Evolutionary conservation across 2,888 invertebrate genomes (phyloP).

Genomic region (Mesorhabditis belari): DNA sequence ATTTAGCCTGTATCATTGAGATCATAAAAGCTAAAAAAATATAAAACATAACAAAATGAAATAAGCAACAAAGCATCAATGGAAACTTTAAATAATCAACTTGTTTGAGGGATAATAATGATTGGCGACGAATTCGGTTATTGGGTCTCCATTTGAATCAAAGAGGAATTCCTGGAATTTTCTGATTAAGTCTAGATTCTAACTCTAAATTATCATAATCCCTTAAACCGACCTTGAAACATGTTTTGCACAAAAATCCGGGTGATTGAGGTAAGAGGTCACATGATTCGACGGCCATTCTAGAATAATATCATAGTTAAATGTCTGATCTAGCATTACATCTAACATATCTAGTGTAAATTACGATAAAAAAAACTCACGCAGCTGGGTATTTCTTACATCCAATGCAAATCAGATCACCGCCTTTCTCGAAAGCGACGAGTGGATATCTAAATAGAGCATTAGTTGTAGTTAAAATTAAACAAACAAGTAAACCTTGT

Average conservation of each 20-base stretch:
- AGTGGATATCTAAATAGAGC: constrained; percentile 32
- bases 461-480: background rate
- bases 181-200: background rate
- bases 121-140: background rate
- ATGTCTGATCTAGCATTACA: background rate
- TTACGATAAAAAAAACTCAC: constrained; percentile 18
- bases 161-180: background rate
- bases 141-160: background rate
- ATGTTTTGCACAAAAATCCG: constrained; percentile 40
- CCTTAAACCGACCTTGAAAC: constrained; percentile 39
- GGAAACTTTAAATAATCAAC: background rate
- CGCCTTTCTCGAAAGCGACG: constrained; percentile 28
- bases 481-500: background rate
- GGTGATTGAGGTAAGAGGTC: constrained; percentile 41
- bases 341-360: constrained; percentile 1
- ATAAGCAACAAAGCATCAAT: no score
- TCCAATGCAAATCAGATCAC: constrained; percentile 25
- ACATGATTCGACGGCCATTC: constrained; percentile 41
- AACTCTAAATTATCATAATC: background rate
- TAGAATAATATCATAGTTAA: constrained; percentile 11
- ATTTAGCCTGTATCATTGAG: no score
- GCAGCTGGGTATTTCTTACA: constrained; percentile 35
- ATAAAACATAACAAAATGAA: no score
- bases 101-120: background rate
- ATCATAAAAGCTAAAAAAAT: no score